phyloP scores from a whole-genome alignment of 2,888 invertebrate species.

The Euplexia lucipara region DNA sequence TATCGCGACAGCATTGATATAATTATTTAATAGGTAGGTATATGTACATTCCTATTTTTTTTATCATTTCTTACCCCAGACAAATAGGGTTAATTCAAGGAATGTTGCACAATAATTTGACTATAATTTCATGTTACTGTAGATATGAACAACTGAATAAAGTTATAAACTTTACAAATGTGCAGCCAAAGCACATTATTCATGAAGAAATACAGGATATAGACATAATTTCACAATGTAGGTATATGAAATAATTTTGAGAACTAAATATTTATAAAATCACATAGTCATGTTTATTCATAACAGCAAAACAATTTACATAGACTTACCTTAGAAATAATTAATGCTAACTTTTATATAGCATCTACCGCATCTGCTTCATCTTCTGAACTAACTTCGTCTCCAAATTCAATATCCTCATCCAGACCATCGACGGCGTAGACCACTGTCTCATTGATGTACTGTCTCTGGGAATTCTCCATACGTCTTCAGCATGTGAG shows the following conservation, averaged over 20 bases:
- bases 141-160: slow-evolving; percentile 58
- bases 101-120: slow-evolving; percentile 83
- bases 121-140: slow-evolving; percentile 65
- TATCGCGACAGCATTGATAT: too few species aligned
- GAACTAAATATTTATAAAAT: slow-evolving; percentile 79
- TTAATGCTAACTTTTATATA: slow-evolving; percentile 87
- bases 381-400: slow-evolving; percentile 97
- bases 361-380: slow-evolving; percentile 95
- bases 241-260: slow-evolving; percentile 77
- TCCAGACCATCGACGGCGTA: slow-evolving; percentile 98
- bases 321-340: slow-evolving; percentile 86
- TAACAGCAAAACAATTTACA: slow-evolving; percentile 88
- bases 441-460: slow-evolving; percentile 98
- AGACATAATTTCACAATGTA: slow-evolving; percentile 69
- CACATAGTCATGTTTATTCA: slow-evolving; percentile 83
- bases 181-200: slow-evolving; percentile 72
- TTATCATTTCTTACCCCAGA: slow-evolving; percentile 63
- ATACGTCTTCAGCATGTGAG: slow-evolving; percentile 99
- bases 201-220: slow-evolving; percentile 67
- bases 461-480: slow-evolving; percentile 99
- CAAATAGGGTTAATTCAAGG: slow-evolving; percentile 78
- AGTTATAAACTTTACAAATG: slow-evolving; percentile 66
- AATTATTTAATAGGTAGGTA: slow-evolving; percentile 80
- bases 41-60: slow-evolving; percentile 87
- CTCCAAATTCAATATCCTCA: slow-evolving; percentile 99